phyloP scores from a whole-genome alignment of 2,888 invertebrate species.

The Sminthurinus aureus region DNA sequence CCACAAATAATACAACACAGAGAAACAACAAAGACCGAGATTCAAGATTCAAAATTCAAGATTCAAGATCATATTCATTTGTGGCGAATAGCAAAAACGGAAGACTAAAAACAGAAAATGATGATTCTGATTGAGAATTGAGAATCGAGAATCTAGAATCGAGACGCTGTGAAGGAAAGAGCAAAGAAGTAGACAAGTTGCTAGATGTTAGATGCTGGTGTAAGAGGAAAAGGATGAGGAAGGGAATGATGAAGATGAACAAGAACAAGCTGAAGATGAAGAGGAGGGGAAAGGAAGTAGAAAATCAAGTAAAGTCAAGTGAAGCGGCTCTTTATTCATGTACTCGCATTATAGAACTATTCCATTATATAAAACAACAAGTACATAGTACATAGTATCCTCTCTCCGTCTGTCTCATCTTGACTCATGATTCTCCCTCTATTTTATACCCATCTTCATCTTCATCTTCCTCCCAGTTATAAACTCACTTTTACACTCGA shows the following conservation, averaged over 20 bases:
- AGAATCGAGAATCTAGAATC: no score
- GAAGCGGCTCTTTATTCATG: background rate
- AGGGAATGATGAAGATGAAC: background rate
- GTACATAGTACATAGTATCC: background rate
- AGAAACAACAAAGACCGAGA: background rate
- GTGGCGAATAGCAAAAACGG: background rate
- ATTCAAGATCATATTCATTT: background rate
- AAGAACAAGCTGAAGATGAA: background rate
- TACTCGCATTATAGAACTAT: background rate
- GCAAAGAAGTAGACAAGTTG: background rate
- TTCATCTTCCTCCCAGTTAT: background rate
- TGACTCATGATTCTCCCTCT: slow-evolving; percentile 4
- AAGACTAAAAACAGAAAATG: background rate
- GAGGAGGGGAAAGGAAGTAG: background rate
- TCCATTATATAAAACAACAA: background rate
- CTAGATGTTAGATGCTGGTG: background rate
- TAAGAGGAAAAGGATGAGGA: background rate
- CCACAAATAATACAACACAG: no score
- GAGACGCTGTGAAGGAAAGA: background rate
- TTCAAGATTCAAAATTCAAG: background rate
- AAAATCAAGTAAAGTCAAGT: slow-evolving; percentile 16
- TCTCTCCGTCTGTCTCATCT: background rate
- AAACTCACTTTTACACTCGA: background rate
- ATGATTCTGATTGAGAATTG: slow-evolving; percentile 13
- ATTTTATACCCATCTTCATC: background rate